phyloP scores from a whole-genome alignment of 2,113 vertebrate genomes.

The Athene cunicularia region DNA sequence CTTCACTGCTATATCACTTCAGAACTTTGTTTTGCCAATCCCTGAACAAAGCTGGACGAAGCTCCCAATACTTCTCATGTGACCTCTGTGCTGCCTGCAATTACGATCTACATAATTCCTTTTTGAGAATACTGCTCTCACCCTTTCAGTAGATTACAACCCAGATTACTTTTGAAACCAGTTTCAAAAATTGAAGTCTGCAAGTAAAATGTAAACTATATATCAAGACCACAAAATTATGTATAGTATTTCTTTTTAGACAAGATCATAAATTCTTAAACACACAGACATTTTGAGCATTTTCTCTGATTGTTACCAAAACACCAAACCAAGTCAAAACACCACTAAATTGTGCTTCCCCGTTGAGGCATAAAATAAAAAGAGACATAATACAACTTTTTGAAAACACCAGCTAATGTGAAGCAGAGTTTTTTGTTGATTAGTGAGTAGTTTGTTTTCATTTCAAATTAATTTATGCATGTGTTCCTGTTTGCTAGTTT shows the following conservation, averaged over 20 bases:
- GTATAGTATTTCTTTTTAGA: neutral
- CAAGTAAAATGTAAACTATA: neutral
- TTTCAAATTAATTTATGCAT: neutral
- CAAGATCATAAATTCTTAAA: neutral
- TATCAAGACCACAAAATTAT: neutral
- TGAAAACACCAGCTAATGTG: neutral
- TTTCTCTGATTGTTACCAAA: neutral
- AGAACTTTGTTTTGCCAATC: neutral
- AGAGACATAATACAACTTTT: neutral
- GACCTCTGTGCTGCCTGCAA: neutral
- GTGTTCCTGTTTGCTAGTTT: neutral
- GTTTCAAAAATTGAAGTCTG: neutral
- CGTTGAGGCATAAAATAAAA: neutral
- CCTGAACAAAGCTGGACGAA: conserved; percentile 11
- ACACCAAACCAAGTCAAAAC: neutral
- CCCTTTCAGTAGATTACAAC: neutral
- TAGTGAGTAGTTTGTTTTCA: neutral
- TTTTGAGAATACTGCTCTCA: neutral
- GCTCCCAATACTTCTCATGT: neutral
- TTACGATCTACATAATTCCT: neutral
- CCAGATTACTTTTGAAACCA: neutral
- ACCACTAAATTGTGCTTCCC: neutral
- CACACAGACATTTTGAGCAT: neutral
- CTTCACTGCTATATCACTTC: conserved; percentile 13
- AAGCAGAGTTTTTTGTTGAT: neutral